Base-by-base conservation (phyloP, 1,140 invertebrate species). In the Drosophila nebulosa region DNA sequence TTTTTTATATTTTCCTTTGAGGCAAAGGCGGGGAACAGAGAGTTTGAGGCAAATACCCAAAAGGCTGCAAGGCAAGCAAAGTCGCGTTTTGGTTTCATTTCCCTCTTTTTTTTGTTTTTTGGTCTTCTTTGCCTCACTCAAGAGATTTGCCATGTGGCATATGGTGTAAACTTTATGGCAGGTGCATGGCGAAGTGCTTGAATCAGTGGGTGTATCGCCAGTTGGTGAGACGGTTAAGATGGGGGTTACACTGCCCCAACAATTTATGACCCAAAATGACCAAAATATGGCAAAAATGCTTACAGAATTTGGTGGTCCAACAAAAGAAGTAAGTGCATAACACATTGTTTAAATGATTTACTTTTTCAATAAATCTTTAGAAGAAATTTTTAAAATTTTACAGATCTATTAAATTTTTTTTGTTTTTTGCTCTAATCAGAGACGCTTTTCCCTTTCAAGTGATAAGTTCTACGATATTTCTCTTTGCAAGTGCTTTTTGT, bases 131-230 rank as follows among this genome's bases (percentile, higher is more conserved):
- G 27, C 39, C 58, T 57, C 64, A 72, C 75, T 85, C 78, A 65
- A 52, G 74, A 78, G 80, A 74, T 80, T 80, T 64, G 76, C 71
- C 79, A 78, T 78, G 64, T 77, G 70, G 62, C 76, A 70, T 74
- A 39, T 65, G 79, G 69, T 56, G 78, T 66, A 62, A 85, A 84
- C 64, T 84, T 84, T 84, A 80, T 84, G 79, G 59, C 77, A 76
- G 67, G 59, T 57, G 70, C 51, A 36, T 21, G 22, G 39, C 18
- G 10, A 50, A 35, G 55, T 68, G 35, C 22, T 61, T 36, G 5
- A 42, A 16, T 21, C 46, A 22, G 56, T 60, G 62, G 56, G 51
- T 46, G 18, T 18, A 46, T 21, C 39, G 21, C 18, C 39, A 21
- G 39, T 10, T 6, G 18, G 16, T 46, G 18, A 21, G 18, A 12